Evolutionary conservation across 2,797 vertebrate species (phyloP).

Genomic region (Rhinella marina): DNA sequence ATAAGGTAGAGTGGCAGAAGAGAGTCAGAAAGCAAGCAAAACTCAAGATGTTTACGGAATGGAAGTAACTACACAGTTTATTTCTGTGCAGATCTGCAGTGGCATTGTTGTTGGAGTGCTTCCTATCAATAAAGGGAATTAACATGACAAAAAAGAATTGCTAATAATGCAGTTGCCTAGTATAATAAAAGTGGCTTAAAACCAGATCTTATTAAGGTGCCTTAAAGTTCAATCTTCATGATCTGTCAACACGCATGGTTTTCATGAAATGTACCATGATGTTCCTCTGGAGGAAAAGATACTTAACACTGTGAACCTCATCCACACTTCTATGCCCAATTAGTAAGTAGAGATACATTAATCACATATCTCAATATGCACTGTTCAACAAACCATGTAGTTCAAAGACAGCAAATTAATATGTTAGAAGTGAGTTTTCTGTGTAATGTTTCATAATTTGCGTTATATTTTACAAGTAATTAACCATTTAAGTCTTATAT

Average conservation of each 20-base stretch:
- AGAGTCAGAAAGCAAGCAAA: too few relatives aligned
- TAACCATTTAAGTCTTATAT: too few relatives aligned
- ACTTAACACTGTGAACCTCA: background rate
- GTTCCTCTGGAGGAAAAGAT: background rate
- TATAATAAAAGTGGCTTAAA: background rate
- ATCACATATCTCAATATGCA: background rate
- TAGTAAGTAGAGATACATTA: background rate
- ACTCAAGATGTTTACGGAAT: too few relatives aligned
- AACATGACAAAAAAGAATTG: too few relatives aligned
- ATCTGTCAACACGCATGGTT: background rate
- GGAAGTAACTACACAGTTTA: too few relatives aligned
- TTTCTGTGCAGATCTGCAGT: too few relatives aligned
- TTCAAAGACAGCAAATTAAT: slow-evolving; percentile 30
- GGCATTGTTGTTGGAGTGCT: too few relatives aligned
- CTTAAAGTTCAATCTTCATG: background rate
- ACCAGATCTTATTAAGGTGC: background rate
- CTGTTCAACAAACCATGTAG: slow-evolving; percentile 9
- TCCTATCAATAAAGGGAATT: too few relatives aligned
- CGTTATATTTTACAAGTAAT: too few relatives aligned
- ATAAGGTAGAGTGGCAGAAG: too few relatives aligned
- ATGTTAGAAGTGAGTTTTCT: background rate
- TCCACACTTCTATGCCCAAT: slow-evolving; percentile 16
- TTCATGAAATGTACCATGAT: background rate
- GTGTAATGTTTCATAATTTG: too few relatives aligned
- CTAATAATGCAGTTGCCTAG: too few relatives aligned